Evolutionary conservation across 2,113 vertebrate genomes (phyloP).

Genomic region (Struthio camelus): DNA sequence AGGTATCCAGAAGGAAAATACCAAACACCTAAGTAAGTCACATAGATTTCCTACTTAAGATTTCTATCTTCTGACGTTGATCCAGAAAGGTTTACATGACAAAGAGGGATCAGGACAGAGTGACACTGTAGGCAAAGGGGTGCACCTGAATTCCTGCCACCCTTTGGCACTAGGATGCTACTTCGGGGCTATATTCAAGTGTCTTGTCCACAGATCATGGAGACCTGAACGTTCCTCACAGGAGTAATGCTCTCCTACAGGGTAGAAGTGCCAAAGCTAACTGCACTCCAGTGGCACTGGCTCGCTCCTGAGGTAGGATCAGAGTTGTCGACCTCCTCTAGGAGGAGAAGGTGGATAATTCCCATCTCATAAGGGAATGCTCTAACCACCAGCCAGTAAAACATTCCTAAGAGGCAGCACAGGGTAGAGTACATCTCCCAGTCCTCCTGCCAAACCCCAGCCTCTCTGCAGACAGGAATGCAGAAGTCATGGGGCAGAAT

Average conservation of each 20-base stretch:
- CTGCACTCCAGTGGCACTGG: background rate
- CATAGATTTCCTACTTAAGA: background rate
- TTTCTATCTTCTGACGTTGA: background rate
- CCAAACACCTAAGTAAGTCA: constrained; percentile 28
- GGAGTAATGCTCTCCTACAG: background rate
- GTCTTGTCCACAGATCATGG: background rate
- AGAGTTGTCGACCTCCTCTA: background rate
- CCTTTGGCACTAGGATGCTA: background rate
- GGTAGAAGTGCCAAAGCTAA: background rate
- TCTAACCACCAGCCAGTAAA: background rate
- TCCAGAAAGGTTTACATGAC: background rate
- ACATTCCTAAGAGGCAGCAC: background rate
- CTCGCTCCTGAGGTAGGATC: background rate
- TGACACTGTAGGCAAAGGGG: background rate
- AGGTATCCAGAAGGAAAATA: background rate
- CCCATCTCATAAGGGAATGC: background rate
- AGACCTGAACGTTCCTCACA: background rate
- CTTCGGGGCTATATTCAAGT: background rate
- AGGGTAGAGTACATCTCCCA: rapidly evolving
- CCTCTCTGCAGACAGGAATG: rapidly evolving
- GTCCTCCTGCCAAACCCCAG: background rate
- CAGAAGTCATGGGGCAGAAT: background rate
- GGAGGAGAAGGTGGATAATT: background rate
- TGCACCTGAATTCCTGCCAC: background rate
- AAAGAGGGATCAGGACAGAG: background rate